Conservation (phyloP, 2,797 vertebrate species). For the Gastrophryne carolinensis region DNA sequence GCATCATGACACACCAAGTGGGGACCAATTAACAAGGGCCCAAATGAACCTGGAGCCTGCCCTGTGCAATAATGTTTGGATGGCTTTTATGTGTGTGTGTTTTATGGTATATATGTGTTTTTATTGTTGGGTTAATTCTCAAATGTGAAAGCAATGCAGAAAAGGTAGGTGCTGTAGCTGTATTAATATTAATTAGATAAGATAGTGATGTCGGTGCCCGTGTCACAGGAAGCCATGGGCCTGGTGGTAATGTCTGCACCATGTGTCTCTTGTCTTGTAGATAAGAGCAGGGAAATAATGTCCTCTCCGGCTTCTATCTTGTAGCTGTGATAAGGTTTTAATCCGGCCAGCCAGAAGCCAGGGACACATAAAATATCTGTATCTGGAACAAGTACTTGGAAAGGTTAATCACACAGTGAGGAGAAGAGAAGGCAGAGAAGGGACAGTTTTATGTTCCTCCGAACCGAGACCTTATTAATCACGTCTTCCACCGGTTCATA, state of each 20-base stretch:
- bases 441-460: constrained; percentile 67
- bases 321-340: constrained; percentile 69
- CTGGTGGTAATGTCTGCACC: background rate
- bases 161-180: too few species aligned
- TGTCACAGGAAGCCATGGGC: background rate
- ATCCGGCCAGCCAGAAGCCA: constrained; percentile 73
- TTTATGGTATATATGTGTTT: too few species aligned
- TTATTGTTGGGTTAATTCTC: too few species aligned
- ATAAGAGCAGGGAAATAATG: background rate
- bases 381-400: constrained; percentile 74
- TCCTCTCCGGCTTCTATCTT: constrained; percentile 60
- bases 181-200: background rate
- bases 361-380: constrained; percentile 74
- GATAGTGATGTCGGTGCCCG: background rate
- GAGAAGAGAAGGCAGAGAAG: constrained; percentile 71
- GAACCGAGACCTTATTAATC: constrained; percentile 69
- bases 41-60: too few species aligned
- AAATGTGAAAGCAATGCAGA: too few species aligned
- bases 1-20: too few species aligned
- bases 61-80: too few species aligned
- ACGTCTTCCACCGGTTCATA: constrained; percentile 54
- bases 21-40: too few species aligned
- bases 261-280: background rate
- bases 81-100: too few species aligned
- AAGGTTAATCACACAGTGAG: constrained; percentile 76